phyloP scores from a whole-genome alignment of 2,888 invertebrate species.

The Paralinhomoeus sp. region DNA sequence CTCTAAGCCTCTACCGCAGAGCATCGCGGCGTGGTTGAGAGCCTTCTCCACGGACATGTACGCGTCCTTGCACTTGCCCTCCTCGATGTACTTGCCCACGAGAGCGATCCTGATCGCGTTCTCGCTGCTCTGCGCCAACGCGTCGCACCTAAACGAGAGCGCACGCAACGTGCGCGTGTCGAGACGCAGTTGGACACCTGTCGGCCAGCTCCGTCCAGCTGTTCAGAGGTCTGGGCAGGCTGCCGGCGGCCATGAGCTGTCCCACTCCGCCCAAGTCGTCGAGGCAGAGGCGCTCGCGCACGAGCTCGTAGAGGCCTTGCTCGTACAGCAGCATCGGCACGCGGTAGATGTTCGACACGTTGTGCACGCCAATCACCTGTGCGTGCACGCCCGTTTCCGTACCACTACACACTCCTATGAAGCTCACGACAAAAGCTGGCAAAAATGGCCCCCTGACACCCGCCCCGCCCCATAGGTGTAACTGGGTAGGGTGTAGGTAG shows the following conservation, averaged over 20 bases:
- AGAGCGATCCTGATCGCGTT: constrained; percentile 64
- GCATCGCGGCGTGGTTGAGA: constrained; percentile 68
- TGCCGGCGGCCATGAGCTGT: no score
- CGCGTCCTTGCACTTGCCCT: constrained; percentile 49
- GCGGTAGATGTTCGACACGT: constrained; percentile 76
- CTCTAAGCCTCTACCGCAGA: constrained; percentile 56
- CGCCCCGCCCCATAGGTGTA: no score
- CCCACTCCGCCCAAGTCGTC: constrained; percentile 21
- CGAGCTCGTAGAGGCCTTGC: constrained; percentile 59
- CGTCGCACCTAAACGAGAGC: neutral
- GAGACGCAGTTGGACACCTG: constrained; percentile 26
- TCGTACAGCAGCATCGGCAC: constrained; percentile 79
- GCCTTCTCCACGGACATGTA: constrained; percentile 58
- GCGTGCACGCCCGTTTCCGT: no score
- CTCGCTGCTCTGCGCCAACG: neutral
- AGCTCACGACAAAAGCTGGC: no score
- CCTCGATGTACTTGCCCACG: constrained; percentile 85
- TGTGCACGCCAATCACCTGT: constrained; percentile 74
- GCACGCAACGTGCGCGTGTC: no score
- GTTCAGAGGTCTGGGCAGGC: constrained; percentile 39
- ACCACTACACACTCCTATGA: no score
- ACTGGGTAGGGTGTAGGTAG: no score
- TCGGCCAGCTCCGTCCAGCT: constrained; percentile 73
- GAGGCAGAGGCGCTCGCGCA: constrained; percentile 55
- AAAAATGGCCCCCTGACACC: no score